Evolutionary conservation across 2,113 vertebrate genomes (phyloP).

Genomic region (Syrrhaptes paradoxus): DNA sequence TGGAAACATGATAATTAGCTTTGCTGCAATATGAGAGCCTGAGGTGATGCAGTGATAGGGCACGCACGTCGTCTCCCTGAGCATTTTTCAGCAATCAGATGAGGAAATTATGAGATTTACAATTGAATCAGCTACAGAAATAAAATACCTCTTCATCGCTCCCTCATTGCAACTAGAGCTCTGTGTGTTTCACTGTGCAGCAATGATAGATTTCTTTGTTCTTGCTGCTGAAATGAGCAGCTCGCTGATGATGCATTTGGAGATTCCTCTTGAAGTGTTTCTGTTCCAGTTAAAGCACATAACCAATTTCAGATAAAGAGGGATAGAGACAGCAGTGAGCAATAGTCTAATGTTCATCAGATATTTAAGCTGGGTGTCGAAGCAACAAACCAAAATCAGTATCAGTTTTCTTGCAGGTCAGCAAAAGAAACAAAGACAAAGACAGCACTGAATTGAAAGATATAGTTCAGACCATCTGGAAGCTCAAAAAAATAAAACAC

Average conservation of each 20-base stretch:
- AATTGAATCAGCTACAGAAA: not conserved
- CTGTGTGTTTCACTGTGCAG: not conserved
- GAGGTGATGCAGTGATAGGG: slow-evolving; percentile 35
- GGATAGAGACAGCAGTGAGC: not conserved
- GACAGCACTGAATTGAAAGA: not conserved
- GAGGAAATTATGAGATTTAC: slow-evolving; percentile 1
- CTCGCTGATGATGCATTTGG: not conserved
- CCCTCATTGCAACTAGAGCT: not conserved
- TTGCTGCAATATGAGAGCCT: slow-evolving; percentile 52
- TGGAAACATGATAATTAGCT: slow-evolving; percentile 56
- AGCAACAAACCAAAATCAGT: not conserved
- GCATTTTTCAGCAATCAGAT: slow-evolving; percentile 40
- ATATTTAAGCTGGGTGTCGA: not conserved
- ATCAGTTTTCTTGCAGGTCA: not conserved
- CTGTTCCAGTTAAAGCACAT: not conserved
- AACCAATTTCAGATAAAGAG: not conserved
- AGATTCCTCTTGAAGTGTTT: not conserved
- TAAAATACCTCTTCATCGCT: not conserved
- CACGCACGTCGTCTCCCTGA: not conserved
- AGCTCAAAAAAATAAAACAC: not conserved
- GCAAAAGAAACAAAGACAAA: not conserved
- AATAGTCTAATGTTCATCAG: not conserved
- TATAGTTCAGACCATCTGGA: not conserved
- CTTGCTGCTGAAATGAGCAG: not conserved
- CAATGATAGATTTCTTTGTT: not conserved